These are phyloP conservation scores for Chauna torquata DNA, from an alignment of 2,113 vertebrate genomes.

Conservation along the genomic window DNA sequence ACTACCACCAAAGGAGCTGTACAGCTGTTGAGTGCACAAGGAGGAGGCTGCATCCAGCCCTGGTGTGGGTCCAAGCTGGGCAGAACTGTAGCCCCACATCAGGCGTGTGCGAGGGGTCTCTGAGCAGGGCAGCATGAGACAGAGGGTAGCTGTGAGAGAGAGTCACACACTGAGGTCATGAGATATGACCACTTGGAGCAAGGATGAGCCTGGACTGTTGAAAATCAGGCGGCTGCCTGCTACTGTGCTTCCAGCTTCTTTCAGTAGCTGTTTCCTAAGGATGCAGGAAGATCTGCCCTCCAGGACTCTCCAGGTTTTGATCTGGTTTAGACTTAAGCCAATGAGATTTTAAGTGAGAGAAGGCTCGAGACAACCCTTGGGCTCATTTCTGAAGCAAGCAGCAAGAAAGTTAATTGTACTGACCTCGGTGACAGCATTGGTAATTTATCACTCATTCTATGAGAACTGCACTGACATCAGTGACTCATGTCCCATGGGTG, in stretches of 20 bases:
- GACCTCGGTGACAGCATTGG: not conserved
- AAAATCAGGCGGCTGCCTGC: not conserved
- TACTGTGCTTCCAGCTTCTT: not conserved
- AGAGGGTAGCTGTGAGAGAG: not conserved
- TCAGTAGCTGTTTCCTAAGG: not conserved
- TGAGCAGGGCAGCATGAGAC: rapidly evolving
- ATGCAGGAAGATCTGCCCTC: not conserved
- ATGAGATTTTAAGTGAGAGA: not conserved
- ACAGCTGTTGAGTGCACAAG: not conserved
- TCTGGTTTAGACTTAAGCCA: not conserved
- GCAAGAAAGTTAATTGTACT: not conserved
- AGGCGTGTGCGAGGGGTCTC: rapidly evolving
- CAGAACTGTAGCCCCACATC: rapidly evolving
- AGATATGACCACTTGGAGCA: not conserved
- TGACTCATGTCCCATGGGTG: not conserved
- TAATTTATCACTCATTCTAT: not conserved
- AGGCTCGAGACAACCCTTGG: not conserved
- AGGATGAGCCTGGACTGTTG: not conserved
- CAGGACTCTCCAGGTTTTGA: not conserved
- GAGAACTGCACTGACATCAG: not conserved
- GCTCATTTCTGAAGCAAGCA: constrained; percentile 21
- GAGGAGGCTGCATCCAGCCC: not conserved
- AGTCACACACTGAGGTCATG: not conserved
- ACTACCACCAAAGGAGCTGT: not conserved
- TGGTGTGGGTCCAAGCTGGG: rapidly evolving